A percentile compares a stretch with the other conserved stretches of the same genome.
Evolutionary conservation across 2,797 vertebrate genomes (phyloP).

Genomic region (Knipowitschia caucasica): DNA sequence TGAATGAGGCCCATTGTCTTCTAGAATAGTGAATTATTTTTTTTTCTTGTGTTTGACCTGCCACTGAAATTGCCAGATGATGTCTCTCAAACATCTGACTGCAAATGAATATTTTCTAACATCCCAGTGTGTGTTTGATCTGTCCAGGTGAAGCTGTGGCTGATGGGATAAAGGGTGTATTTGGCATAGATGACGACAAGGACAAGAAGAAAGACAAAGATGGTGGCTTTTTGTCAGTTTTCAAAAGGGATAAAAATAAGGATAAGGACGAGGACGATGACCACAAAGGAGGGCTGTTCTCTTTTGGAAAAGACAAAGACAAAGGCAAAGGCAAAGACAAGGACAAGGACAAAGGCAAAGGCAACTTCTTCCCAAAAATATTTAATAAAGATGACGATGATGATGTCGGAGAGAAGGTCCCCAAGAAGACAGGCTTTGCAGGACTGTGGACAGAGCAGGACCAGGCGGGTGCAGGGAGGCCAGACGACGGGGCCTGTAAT

Average conservation of each 20-base stretch:
- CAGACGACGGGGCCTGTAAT: not conserved
- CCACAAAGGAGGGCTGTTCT: conserved; percentile 32
- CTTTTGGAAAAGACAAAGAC: conserved; percentile 22
- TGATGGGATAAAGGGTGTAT: not conserved
- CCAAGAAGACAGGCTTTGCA: conserved; percentile 29
- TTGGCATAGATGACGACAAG: not conserved
- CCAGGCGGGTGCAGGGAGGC: not conserved
- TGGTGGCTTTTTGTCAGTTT: not conserved
- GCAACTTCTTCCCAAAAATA: conserved; percentile 37
- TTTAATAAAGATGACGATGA: conserved; percentile 18
- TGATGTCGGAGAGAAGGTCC: not conserved
- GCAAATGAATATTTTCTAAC: no score
- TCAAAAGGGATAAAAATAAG: conserved; percentile 17
- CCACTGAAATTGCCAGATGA: no score
- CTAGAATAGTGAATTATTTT: no score
- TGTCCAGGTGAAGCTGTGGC: not conserved
- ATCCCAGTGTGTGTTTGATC: not conserved
- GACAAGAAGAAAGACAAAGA: not conserved
- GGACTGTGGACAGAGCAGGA: conserved; percentile 47
- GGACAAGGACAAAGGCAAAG: not conserved
- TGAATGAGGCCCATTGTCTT: no score
- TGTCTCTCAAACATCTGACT: no score
- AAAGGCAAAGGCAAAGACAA: conserved; percentile 7
- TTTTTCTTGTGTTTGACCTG: no score
- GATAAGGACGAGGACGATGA: conserved; percentile 11